A percentile compares a stretch with the other conserved stretches of the same genome.
These are phyloP conservation scores for Indicator indicator DNA, from an alignment of 2,113 vertebrate species.

Conservation along the genomic window DNA sequence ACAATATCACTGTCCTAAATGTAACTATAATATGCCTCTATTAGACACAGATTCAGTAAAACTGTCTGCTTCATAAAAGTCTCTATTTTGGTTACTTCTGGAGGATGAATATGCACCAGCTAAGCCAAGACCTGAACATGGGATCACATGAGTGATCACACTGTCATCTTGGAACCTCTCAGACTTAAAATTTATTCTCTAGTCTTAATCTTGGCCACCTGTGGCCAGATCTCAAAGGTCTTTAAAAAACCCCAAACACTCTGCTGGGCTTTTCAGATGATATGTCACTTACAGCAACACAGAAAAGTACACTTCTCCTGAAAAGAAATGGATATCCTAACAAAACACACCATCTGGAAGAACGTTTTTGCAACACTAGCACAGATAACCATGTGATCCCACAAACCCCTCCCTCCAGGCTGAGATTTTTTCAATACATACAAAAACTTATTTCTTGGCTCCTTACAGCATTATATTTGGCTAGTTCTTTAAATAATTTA, in stretches of 20 bases:
- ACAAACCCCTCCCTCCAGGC: background rate
- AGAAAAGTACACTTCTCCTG: background rate
- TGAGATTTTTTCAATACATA: background rate
- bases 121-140: background rate
- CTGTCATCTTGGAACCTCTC: background rate
- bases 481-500: background rate
- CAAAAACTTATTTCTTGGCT: background rate
- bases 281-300: background rate
- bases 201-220: background rate
- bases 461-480: background rate
- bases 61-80: background rate
- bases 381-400: background rate
- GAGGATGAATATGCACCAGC: background rate
- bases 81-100: background rate
- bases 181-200: background rate
- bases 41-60: background rate
- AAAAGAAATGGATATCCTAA: background rate
- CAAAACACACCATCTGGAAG: background rate
- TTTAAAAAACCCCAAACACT: background rate
- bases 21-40: background rate
- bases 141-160: background rate
- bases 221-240: background rate
- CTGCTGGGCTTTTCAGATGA: background rate
- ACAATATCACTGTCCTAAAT: background rate
- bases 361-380: background rate